Evolutionary conservation across 2,888 invertebrate genomes (phyloP), one percentile per base, ranked within the genome.

Genomic region (Eristalinus aeneus): DNA sequence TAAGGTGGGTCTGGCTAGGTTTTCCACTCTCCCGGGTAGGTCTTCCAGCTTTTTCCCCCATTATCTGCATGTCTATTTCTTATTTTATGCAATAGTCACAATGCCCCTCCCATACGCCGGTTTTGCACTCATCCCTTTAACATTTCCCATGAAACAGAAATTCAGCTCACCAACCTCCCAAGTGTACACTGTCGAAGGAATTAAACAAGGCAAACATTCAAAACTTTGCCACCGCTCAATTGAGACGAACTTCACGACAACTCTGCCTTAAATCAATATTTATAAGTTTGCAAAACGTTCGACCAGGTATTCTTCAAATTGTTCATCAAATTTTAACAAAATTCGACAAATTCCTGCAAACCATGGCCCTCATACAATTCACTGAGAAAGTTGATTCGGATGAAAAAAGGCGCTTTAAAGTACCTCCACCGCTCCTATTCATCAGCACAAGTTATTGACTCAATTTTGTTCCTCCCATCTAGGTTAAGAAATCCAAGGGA

Each of bases 401-500:
- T 16, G 46, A 46, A n/a, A 46, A 16, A 16, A 46, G 16, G 46
- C 46, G 46, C 8, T 46, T 16, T 16, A 46, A 46, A 16, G 46
- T 46, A 46, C 46, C 16, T 6, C 16, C 46, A 16, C 16, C 34
- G 9, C 34, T 5, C 46, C 46, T 12, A 39, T 5, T 6, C 39
- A n/a, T 5, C 39, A n/a, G n/a, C 39, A 3, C 22, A 12, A 60
- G 12, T 8, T 60, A 2, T 9, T 8, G 2, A 60, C 11, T 2
- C 31, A 22, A 11, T 32, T 60, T n/a, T 31, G 11, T 10, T 2
- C 12, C 1, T 12, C 22, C 11, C 4, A 27, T 61, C 16, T 61
- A 85, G 84, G 11, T 58, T 3, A 27, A 10, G 27, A 86, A 87
- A 60, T 68, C 64, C 3, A 90, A 89, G 74, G 90, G 90, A 27